Base-by-base conservation (phyloP, 2,113 vertebrate genomes). In the Jaculus jaculus region DNA sequence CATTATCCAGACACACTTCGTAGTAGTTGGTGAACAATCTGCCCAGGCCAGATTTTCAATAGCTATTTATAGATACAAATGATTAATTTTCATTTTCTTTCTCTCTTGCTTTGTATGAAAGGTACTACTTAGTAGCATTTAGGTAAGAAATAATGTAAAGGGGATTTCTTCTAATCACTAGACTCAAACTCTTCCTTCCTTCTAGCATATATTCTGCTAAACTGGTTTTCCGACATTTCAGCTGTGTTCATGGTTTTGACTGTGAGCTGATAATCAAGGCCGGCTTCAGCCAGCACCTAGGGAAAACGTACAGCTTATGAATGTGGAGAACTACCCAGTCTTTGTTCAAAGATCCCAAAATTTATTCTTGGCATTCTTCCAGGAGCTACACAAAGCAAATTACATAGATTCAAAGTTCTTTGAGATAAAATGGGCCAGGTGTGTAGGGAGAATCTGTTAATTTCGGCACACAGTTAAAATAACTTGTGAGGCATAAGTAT, bases 101-200 rank as follows among this genome's bases (percentile, higher is more conserved):
- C 9, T 37, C 34, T 54, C 42, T 81, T 84, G 17, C 4, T 63
- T 89, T 93, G 51, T 42, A 24, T 24, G 47, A 12, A 3, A 69
- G 15, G 60, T 3, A 82, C n/a, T 71, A 24, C 74, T 85, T 74
- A 89, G 24, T 73, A 79, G 3, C 61, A 13, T 78, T 6, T 51
- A 61, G 5, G 7, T 37, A 80, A 94, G 30, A 75, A 84, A 87
- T 24, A 51, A 79, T 24, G 2, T 71, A 75, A 69, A 63, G 23
- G 37, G 47, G 26, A 84, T 84, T 92, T 96, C 84, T 32, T 82
- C 28, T 87, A 61, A 92, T 72, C 9, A 5, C 5, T 81, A 61
- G 60, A 84, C 63, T 58, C 74, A 66, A 84, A 96, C 16, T 54
- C 54, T 68, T 7, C 60, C 58, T 80, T 72, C 15, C 32, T 34